Conservation (phyloP, 2,797 vertebrate genomes). For the Gadopsis bispinosus region DNA sequence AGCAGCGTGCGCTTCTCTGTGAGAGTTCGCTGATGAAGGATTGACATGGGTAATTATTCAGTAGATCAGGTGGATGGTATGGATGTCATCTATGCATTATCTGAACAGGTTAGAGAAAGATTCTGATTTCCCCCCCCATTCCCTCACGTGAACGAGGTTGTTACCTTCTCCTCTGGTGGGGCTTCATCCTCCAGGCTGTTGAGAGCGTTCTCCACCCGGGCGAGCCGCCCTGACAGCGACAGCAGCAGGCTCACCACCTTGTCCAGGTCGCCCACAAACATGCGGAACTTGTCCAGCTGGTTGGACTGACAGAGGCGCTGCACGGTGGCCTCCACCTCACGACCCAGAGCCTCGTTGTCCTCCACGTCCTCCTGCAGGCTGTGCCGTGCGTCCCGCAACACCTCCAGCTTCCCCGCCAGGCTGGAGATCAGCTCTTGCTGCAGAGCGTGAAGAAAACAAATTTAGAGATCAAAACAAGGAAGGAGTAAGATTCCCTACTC, state of each 20-base stretch:
- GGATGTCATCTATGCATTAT: background rate
- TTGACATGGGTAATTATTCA: background rate
- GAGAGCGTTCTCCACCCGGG: constrained; percentile 94
- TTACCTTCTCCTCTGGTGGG: constrained; percentile 89
- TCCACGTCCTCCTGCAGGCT: constrained; percentile 93
- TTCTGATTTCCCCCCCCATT: too few species aligned
- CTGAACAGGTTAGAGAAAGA: background rate
- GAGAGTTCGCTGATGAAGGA: constrained; percentile 85
- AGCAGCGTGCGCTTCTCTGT: constrained; percentile 92
- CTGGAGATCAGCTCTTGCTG: constrained; percentile 95
- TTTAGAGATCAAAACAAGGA: too few species aligned
- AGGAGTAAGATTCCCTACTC: background rate
- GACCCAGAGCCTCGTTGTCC: constrained; percentile 91
- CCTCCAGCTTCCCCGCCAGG: constrained; percentile 91
- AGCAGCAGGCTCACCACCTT: constrained; percentile 96
- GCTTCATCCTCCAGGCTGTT: constrained; percentile 89
- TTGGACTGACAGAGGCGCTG: constrained; percentile 91
- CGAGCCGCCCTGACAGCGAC: constrained; percentile 92
- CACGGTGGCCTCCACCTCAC: constrained; percentile 90
- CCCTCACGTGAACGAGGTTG: rapidly evolving
- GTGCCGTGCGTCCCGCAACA: constrained; percentile 90
- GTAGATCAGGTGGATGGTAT: background rate
- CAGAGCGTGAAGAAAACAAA: background rate
- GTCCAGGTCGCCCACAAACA: constrained; percentile 96
- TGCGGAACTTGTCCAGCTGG: constrained; percentile 94